Evolutionary conservation across 2,797 vertebrate species (phyloP).

Genomic region (Microchirus variegatus): DNA sequence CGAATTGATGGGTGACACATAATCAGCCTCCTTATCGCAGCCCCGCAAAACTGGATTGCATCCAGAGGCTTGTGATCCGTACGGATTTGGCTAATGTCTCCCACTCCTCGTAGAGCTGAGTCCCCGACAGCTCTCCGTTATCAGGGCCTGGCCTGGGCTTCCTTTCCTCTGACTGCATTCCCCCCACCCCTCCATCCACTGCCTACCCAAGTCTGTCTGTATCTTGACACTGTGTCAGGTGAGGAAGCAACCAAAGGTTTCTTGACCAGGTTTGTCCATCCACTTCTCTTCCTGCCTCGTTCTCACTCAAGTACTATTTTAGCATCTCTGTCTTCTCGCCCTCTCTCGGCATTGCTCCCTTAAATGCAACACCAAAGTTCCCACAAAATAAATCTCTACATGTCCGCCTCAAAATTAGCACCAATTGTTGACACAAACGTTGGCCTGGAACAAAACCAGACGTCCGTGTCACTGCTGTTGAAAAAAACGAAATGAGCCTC

Average conservation of each 20-base stretch:
- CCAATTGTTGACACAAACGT: slow-evolving; percentile 45
- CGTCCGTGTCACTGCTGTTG: slow-evolving; percentile 40
- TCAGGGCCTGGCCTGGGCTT: slow-evolving; percentile 67
- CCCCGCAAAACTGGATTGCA: slow-evolving; percentile 75
- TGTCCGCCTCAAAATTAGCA: slow-evolving; percentile 30
- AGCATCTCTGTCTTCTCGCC: slow-evolving; percentile 3
- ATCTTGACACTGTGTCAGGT: slow-evolving; percentile 82
- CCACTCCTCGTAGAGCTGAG: slow-evolving; percentile 70
- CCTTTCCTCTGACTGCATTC: slow-evolving; percentile 70
- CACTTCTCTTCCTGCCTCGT: slow-evolving; percentile 26
- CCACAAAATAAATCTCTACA: slow-evolving; percentile 38
- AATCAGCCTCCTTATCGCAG: slow-evolving; percentile 83
- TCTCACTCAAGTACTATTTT: slow-evolving; percentile 29
- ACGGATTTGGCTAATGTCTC: slow-evolving; percentile 77
- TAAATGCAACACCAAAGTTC: slow-evolving; percentile 37
- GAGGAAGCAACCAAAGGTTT: slow-evolving; percentile 68
- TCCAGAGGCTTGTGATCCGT: slow-evolving; percentile 82
- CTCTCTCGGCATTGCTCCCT: slow-evolving; percentile 21
- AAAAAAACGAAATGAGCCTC: slow-evolving; percentile 52
- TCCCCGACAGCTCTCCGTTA: slow-evolving; percentile 72
- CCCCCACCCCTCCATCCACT: slow-evolving; percentile 67
- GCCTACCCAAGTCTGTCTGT: slow-evolving; percentile 64
- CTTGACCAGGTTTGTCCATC: slow-evolving; percentile 68
- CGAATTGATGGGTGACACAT: slow-evolving; percentile 75
- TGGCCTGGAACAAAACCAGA: slow-evolving; percentile 39